These are phyloP conservation scores for Luidia sarsii DNA, from an alignment of 53 echinoderm and acorn worm genomes.

Conservation along the genomic window DNA sequence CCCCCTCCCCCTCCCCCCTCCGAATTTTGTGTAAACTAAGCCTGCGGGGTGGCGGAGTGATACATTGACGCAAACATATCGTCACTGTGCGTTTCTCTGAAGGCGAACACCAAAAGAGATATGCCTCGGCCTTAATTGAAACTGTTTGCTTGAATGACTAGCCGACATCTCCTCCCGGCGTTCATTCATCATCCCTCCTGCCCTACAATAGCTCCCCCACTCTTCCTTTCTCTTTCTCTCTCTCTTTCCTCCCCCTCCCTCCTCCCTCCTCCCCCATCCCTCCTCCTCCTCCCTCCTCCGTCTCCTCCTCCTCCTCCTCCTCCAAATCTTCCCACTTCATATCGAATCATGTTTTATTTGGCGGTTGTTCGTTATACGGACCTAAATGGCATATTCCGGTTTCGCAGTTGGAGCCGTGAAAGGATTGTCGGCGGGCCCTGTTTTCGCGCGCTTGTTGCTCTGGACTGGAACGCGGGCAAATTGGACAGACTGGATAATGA, in stretches of 20 bases:
- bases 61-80: too few species aligned
- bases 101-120: too few species aligned
- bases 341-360: constrained; percentile 31
- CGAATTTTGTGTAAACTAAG: too few species aligned
- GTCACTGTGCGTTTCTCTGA: too few species aligned
- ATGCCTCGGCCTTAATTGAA: constrained; percentile 17
- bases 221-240: background rate
- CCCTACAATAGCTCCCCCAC: background rate
- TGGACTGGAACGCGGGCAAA: constrained; percentile 37
- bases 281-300: background rate
- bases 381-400: constrained; percentile 42
- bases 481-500: constrained; percentile 29
- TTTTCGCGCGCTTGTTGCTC: constrained; percentile 36
- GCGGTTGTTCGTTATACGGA: background rate
- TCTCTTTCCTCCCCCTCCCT: too few species aligned
- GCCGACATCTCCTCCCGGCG: background rate
- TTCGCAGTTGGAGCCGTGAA: constrained; percentile 28
- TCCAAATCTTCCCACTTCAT: background rate
- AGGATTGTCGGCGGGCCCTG: background rate
- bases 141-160: constrained; percentile 22
- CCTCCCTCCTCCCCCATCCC: too few species aligned
- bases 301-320: too few species aligned
- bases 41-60: too few species aligned
- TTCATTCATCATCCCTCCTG: background rate
- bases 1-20: too few species aligned